Evolutionary conservation across 2,113 vertebrate species (phyloP).

Genomic region (Microtus montanus): DNA sequence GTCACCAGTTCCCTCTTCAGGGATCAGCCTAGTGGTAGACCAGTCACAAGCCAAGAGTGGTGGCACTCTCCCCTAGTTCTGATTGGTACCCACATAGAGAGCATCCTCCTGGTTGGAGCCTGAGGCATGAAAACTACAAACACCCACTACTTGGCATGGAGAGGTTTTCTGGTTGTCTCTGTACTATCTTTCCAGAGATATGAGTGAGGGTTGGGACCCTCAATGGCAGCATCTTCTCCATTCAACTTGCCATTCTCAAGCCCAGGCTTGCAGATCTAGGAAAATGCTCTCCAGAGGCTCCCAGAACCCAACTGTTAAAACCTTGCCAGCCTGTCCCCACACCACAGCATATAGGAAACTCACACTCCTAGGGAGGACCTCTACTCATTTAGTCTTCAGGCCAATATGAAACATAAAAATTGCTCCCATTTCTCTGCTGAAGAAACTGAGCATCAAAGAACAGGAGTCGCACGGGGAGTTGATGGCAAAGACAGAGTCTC

Average conservation of each 20-base stretch:
- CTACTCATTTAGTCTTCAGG: neutral
- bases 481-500: neutral
- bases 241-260: neutral
- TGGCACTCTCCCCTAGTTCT: neutral
- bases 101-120: neutral
- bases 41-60: neutral
- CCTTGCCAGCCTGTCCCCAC: neutral
- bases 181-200: neutral
- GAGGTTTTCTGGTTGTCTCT: neutral
- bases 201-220: neutral
- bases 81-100: fast-evolving
- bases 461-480: neutral
- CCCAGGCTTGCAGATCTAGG: neutral
- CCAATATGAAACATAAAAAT: neutral
- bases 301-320: neutral
- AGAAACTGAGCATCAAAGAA: neutral
- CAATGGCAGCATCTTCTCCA: neutral
- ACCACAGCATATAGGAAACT: too few relatives aligned
- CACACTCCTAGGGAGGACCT: neutral
- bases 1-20: neutral
- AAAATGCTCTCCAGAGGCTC: neutral
- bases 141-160: neutral
- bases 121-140: neutral
- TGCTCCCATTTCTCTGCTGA: neutral
- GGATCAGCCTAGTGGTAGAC: neutral